Conservation (phyloP, 2,113 vertebrate genomes). For the Malurus alboscapulatus region DNA sequence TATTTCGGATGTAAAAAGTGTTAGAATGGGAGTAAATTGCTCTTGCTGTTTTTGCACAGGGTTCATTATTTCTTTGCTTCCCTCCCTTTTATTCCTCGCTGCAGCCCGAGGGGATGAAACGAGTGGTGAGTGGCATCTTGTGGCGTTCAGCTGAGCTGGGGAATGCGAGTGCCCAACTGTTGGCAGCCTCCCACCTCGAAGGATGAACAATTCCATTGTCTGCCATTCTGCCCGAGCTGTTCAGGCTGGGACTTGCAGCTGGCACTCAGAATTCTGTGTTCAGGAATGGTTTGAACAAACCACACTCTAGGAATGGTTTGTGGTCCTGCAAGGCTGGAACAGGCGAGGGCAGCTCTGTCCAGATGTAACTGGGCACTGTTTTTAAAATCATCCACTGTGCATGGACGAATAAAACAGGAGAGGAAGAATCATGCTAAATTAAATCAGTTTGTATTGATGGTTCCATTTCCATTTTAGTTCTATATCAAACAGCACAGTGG, state of each 20-base stretch:
- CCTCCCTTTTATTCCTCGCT: not conserved
- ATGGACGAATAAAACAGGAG: not conserved
- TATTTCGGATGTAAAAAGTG: not conserved
- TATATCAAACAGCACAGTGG: not conserved
- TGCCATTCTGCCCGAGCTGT: not conserved
- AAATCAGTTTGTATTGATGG: not conserved
- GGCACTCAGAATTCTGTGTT: not conserved
- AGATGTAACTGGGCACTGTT: not conserved
- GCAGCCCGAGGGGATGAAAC: not conserved
- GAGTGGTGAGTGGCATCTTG: slow-evolving; percentile 13
- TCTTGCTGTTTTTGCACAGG: slow-evolving; percentile 15
- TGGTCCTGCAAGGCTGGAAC: not conserved
- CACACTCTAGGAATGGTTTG: not conserved
- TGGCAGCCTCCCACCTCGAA: slow-evolving; percentile 4
- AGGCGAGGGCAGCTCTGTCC: not conserved
- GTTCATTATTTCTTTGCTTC: not conserved
- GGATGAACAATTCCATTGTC: not conserved
- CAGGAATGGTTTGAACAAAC: not conserved
- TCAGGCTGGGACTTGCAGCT: not conserved
- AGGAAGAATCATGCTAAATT: not conserved
- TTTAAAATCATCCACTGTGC: not conserved
- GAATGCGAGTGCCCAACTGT: not conserved
- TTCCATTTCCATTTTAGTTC: not conserved
- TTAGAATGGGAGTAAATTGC: slow-evolving; percentile 25
- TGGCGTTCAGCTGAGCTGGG: not conserved